Evolutionary conservation across 1,140 invertebrate species (phyloP).

Genomic region (Helicoverpa zea): DNA sequence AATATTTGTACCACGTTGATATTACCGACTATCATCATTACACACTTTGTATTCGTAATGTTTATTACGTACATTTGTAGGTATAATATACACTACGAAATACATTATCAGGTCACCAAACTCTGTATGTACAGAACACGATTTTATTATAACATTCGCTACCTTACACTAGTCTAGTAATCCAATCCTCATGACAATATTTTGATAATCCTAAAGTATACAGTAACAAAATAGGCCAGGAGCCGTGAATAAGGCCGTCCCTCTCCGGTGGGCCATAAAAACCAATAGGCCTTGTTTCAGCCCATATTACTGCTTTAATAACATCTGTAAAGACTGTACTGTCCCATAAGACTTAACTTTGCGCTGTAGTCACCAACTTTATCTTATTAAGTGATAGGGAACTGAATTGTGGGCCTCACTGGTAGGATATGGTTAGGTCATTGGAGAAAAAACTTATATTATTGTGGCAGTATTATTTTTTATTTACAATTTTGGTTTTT

Average conservation of each 20-base stretch:
- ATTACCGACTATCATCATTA: no score
- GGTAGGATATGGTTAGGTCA: no score
- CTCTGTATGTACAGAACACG: no score
- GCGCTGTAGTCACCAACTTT: neutral
- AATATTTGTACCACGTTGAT: no score
- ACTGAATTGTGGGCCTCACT: no score
- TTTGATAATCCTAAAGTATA: slow-evolving; percentile 16
- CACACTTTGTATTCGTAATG: no score
- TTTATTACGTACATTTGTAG: no score
- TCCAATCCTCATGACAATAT: neutral
- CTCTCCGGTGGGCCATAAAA: slow-evolving; percentile 5
- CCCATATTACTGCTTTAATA: slow-evolving; percentile 15
- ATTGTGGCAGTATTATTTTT: no score
- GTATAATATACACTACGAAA: no score
- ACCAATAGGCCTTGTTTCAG: neutral
- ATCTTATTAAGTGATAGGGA: neutral
- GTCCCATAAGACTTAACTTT: slow-evolving; percentile 4
- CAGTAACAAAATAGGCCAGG: neutral
- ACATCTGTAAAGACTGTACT: neutral
- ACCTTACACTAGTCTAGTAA: neutral
- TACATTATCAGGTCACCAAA: no score
- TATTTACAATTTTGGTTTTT: no score
- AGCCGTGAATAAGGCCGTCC: neutral
- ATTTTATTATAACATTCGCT: neutral
- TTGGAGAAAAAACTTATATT: no score